Conservation (phyloP, 2,888 invertebrate species). For the Ommatoiulus sabulosus region DNA sequence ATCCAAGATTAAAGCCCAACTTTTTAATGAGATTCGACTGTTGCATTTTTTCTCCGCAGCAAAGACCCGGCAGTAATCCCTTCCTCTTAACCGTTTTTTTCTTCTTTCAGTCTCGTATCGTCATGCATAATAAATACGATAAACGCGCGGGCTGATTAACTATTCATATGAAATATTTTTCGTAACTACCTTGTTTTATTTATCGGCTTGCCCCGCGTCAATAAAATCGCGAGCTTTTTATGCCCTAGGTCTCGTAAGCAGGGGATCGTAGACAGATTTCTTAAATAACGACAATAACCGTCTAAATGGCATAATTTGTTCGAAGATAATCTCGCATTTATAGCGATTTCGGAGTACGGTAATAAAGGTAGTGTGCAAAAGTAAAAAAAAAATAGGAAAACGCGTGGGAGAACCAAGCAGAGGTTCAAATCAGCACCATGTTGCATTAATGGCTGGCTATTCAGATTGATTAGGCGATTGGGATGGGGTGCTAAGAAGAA, state of each 20-base stretch:
- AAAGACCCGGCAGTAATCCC: neutral
- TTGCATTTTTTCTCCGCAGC: neutral
- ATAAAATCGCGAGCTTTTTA: neutral
- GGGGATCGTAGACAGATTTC: neutral
- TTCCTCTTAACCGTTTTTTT: neutral
- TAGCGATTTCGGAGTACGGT: neutral
- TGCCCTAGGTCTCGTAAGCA: neutral
- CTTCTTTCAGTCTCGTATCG: neutral
- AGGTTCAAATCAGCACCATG: no score
- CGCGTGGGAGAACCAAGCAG: no score
- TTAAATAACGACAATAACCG: slow-evolving; percentile 12
- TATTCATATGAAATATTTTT: slow-evolving; percentile 28
- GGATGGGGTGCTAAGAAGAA: neutral
- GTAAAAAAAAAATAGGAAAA: neutral
- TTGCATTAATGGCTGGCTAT: no score
- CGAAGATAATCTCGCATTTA: neutral
- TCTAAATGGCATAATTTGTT: neutral
- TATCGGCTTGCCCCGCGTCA: neutral
- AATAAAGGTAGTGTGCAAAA: neutral
- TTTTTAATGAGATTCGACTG: neutral
- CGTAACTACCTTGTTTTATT: slow-evolving; percentile 36
- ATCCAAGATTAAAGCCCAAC: neutral
- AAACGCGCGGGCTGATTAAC: neutral
- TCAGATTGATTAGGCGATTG: no score
- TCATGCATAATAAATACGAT: slow-evolving; percentile 40